These are phyloP conservation scores for Drosophila ananassae DNA, from an alignment of 1,140 invertebrate genomes.

Conservation along the genomic window DNA sequence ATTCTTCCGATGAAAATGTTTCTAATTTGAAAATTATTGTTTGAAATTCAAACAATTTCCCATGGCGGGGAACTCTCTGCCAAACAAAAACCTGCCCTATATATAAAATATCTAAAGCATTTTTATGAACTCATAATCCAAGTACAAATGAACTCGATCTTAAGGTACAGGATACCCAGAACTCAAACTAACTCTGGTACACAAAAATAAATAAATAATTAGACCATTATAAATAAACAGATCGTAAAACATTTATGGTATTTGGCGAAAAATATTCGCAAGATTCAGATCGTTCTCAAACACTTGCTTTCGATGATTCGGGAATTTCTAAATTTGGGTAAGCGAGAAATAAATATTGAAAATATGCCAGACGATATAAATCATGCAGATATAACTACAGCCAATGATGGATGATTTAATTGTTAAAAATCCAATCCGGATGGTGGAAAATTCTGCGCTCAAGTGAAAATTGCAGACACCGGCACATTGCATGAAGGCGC, in stretches of 20 bases:
- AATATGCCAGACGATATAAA: slow-evolving; percentile 59
- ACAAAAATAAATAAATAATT: slow-evolving; percentile 33
- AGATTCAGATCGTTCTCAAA: slow-evolving; percentile 4
- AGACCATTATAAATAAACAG: slow-evolving; percentile 44
- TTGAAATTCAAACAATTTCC: slow-evolving; percentile 6
- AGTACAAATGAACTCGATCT: slow-evolving; percentile 12
- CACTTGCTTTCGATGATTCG: slow-evolving; percentile 19
- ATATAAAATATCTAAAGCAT: slow-evolving; percentile 1
- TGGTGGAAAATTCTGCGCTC: slow-evolving; percentile 19
- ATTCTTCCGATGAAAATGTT: slow-evolving; percentile 6
- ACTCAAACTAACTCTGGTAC: slow-evolving; percentile 16
- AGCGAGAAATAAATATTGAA: slow-evolving; percentile 60
- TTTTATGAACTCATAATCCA: slow-evolving; percentile 13
- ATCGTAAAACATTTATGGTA: slow-evolving; percentile 44
- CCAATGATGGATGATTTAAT: slow-evolving; percentile 55
- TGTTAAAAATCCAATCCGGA: slow-evolving; percentile 19
- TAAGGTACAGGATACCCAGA: background rate
- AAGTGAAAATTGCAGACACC: slow-evolving; percentile 36
- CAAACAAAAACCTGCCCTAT: background rate
- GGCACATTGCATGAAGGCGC: slow-evolving; percentile 16
- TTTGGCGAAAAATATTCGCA: slow-evolving; percentile 12
- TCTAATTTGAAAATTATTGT: background rate
- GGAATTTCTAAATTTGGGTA: slow-evolving; percentile 42
- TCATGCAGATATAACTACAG: slow-evolving; percentile 57
- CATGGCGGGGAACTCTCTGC: background rate